Base-by-base conservation (phyloP, 2,888 invertebrate genomes). In the Omphaloscelis lunosa region DNA sequence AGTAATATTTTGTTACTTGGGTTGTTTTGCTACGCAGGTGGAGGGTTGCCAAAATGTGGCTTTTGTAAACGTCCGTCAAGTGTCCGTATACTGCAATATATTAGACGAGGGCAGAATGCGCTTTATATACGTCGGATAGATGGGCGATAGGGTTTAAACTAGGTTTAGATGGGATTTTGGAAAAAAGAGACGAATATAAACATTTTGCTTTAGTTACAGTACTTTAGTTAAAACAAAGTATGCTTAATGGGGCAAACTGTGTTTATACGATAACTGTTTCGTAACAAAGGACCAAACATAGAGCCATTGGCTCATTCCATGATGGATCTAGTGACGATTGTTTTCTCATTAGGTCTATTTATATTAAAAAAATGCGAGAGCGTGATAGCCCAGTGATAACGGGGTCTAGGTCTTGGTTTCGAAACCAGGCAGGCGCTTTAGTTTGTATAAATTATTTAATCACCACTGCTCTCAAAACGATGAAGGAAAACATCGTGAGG, bases 21-120 rank as follows among this genome's bases (percentile, higher is more conserved):
- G 29, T 56, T 69, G 66, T 74, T 82, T 80, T 65, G 61, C 56
- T 6, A n/a, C 11, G 23, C 45, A n/a, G 41, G n/a, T 48, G 29
- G 23, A 4, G 59, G 63, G 63, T 68, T 84, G 72, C 68, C 71
- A 84, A 72, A 82, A 69, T 75, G 76, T 69, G 75, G 85, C 68
- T 84, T 80, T 84, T 59, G 84, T 84, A 39, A n/a, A 51, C 61
- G 85, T 82, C 85, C 61, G 34, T 80, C 85, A 84, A 72, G 51
- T 75, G 85, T 80, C 75, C n/a, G 61, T 12, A 17, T 0, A 15
- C 45, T 67, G 80, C 72, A 71, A 63, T 68, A 80, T 80, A 75
- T 75, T 72, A 63, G 53, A 51, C 59, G 59, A 56, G 62, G 39
- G 15, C 15, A 53, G 51, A 58, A 65, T 68, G 53, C 63, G 34